Percentiles rank a stretch among this genome's conserved stretches.
Evolutionary conservation across 2,797 vertebrate species (phyloP).

Genomic region (Meda fulgida): DNA sequence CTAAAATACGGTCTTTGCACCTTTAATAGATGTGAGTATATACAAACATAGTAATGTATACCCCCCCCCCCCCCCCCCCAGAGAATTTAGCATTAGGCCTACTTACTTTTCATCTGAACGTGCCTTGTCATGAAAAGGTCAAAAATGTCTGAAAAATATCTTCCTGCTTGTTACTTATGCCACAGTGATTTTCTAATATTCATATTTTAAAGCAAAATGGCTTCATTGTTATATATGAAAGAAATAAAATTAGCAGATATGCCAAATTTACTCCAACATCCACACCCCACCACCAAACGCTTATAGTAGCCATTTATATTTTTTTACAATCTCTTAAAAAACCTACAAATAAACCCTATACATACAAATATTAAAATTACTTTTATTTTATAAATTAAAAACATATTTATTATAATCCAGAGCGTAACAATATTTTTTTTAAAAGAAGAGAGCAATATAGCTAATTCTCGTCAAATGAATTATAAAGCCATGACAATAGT

Average conservation of each 20-base stretch:
- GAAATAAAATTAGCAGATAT: background rate
- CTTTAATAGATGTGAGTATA: background rate
- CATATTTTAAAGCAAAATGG: background rate
- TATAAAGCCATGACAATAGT: background rate
- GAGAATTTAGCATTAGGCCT: conserved; percentile 9
- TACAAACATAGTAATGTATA: background rate
- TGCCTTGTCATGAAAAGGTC: background rate
- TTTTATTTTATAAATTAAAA: background rate
- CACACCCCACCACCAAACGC: background rate
- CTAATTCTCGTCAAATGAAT: background rate
- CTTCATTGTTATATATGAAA: background rate
- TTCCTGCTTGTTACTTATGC: background rate
- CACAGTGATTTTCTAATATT: background rate
- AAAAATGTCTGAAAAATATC: background rate
- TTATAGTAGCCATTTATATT: background rate
- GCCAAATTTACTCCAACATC: background rate
- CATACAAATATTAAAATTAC: background rate
- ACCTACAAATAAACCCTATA: background rate
- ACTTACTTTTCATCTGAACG: background rate
- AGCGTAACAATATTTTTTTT: background rate
- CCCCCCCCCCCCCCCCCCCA: background rate
- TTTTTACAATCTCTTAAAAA: background rate
- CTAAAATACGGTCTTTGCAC: background rate
- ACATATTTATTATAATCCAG: background rate
- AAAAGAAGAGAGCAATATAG: background rate